Percentiles rank a stretch among this genome's conserved stretches.
phyloP scores from a whole-genome alignment of 2,888 invertebrate genomes.

The Parnassius apollo region DNA sequence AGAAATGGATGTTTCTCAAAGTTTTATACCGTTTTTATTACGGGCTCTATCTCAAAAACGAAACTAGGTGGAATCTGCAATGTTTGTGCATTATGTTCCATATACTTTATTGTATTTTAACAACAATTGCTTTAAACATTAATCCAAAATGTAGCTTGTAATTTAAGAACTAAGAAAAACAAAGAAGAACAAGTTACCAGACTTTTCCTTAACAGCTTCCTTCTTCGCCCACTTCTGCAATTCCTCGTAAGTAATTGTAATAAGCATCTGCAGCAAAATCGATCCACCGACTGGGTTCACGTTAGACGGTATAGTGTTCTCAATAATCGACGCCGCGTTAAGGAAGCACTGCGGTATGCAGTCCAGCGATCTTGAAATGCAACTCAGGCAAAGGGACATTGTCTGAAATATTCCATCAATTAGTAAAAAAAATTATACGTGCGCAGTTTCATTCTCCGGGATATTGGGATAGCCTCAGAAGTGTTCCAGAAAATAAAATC shows the following conservation, averaged over 20 bases:
- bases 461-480: no score
- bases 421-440: background rate
- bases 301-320: slow-evolving; percentile 86
- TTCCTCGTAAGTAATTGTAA: slow-evolving; percentile 86
- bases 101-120: no score
- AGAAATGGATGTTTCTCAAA: no score
- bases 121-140: no score
- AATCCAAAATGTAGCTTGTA: no score
- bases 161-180: no score
- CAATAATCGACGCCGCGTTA: slow-evolving; percentile 82
- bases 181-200: slow-evolving; percentile 39
- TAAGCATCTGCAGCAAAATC: slow-evolving; percentile 85
- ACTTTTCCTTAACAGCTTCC: slow-evolving; percentile 53
- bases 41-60: no score
- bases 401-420: slow-evolving; percentile 60
- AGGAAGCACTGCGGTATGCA: slow-evolving; percentile 83
- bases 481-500: no score
- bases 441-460: no score
- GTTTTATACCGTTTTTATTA: no score
- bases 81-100: no score
- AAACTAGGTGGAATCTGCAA: no score
- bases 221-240: slow-evolving; percentile 76
- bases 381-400: slow-evolving; percentile 87
- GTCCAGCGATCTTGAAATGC: slow-evolving; percentile 85
- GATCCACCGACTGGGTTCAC: slow-evolving; percentile 86